A percentile compares a stretch with the other conserved stretches of the same genome.
phyloP scores from a whole-genome alignment of 2,113 vertebrate genomes.

The Hippocampus mohnikei region DNA sequence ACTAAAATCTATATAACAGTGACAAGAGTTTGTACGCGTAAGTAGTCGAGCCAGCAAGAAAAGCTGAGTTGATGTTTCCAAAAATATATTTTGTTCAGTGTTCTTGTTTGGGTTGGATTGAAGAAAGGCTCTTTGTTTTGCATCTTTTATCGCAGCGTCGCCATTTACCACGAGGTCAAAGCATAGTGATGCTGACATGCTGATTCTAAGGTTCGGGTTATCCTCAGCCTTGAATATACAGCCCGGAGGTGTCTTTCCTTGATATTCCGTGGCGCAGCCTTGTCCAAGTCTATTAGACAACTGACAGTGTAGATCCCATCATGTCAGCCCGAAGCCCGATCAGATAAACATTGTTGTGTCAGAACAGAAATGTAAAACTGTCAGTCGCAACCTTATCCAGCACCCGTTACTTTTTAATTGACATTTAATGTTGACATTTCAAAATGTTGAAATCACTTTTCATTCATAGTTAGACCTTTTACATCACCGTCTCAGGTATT shows the following conservation, averaged over 20 bases:
- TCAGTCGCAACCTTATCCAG: slow-evolving; percentile 79
- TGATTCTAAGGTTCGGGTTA: slow-evolving; percentile 39
- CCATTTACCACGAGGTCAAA: slow-evolving; percentile 23
- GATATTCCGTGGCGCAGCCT: slow-evolving; percentile 73
- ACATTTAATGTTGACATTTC: slow-evolving; percentile 85
- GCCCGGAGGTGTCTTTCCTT: slow-evolving; percentile 68
- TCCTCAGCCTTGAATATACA: slow-evolving; percentile 31
- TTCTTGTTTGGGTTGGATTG: slow-evolving; percentile 11
- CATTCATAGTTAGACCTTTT: slow-evolving; percentile 58
- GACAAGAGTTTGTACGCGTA: slow-evolving; percentile 22
- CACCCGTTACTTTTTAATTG: slow-evolving; percentile 85
- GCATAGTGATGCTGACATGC: slow-evolving; percentile 25
- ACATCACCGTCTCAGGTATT: slow-evolving; percentile 11
- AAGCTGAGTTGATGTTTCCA: slow-evolving; percentile 12
- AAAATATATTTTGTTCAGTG: slow-evolving; percentile 18
- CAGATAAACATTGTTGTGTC: slow-evolving; percentile 77
- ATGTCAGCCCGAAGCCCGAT: slow-evolving; percentile 75
- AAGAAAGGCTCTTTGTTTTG: slow-evolving; percentile 7
- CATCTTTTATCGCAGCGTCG: slow-evolving; percentile 7
- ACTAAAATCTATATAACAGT: slow-evolving; percentile 17
- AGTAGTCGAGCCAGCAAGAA: slow-evolving; percentile 6
- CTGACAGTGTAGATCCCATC: slow-evolving; percentile 78
- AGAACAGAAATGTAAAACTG: slow-evolving; percentile 64
- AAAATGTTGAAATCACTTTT: slow-evolving; percentile 70
- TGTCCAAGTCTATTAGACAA: slow-evolving; percentile 70